phyloP scores from a whole-genome alignment of 2,113 vertebrate species.

The Gallinago media region DNA sequence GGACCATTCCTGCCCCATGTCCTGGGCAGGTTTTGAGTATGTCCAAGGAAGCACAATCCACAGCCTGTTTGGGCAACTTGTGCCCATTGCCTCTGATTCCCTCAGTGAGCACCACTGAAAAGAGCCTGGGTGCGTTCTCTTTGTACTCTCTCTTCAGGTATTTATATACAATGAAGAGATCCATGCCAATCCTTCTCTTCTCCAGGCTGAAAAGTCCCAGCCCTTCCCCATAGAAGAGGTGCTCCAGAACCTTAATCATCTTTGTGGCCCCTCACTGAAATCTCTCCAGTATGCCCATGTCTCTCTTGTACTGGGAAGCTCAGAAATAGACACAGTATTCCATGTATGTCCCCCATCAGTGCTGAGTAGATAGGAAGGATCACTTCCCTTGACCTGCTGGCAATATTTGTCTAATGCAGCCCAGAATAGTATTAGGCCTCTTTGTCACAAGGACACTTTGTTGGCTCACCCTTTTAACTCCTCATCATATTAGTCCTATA shows the following conservation, averaged over 20 bases:
- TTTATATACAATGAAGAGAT: neutral
- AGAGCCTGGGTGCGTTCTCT: neutral
- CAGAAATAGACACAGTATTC: neutral
- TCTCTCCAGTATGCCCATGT: neutral
- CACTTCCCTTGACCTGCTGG: neutral
- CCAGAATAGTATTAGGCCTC: neutral
- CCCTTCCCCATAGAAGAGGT: neutral
- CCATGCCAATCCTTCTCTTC: neutral
- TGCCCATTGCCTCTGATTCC: neutral
- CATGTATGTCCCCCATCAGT: neutral
- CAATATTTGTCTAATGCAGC: neutral
- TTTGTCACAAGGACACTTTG: neutral
- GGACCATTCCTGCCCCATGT: too few relatives aligned
- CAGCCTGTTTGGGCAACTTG: neutral
- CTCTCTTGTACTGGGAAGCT: neutral
- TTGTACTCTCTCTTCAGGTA: neutral
- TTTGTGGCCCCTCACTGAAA: neutral
- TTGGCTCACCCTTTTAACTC: neutral
- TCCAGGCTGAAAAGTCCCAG: neutral
- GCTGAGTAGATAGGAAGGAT: neutral
- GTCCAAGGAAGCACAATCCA: neutral
- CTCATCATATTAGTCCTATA: neutral
- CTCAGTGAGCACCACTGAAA: neutral
- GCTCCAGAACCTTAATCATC: neutral
- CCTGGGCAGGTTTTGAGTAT: neutral